These are phyloP conservation scores for Lamellibrachia satsuma DNA, from an alignment of 2,888 invertebrate species.

Conservation along the genomic window DNA sequence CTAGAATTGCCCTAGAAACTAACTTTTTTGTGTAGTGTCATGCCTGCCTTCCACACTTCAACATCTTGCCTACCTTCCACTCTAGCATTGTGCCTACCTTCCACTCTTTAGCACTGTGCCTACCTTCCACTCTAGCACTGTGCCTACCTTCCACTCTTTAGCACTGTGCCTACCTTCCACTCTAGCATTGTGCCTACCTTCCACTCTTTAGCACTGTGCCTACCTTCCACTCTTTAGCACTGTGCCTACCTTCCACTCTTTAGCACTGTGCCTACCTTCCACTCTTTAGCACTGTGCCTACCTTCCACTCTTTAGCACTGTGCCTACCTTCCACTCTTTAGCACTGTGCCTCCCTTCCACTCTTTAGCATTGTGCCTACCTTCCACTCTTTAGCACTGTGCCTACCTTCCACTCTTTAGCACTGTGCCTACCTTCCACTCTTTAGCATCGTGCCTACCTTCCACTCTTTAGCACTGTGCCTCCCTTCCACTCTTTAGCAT, in stretches of 20 bases:
- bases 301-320: not conserved
- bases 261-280: not conserved
- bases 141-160: not conserved
- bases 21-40: too few relatives aligned
- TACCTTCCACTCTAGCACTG: not conserved
- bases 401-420: not conserved
- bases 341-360: not conserved
- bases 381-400: not conserved
- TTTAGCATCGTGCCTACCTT: not conserved
- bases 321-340: not conserved
- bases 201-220: too few relatives aligned
- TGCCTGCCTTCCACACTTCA: not conserved
- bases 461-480: not conserved
- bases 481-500: not conserved
- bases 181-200: not conserved
- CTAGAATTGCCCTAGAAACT: too few relatives aligned
- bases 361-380: not conserved
- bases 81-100: not conserved
- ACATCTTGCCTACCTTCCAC: too few relatives aligned
- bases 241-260: not conserved
- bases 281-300: not conserved
- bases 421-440: not conserved
- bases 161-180: not conserved
- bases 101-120: not conserved
- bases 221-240: not conserved